A percentile compares a stretch with the other conserved stretches of the same genome.
Conservation (phyloP, 1,140 invertebrate genomes). For the Protaetia brevitarsis region DNA sequence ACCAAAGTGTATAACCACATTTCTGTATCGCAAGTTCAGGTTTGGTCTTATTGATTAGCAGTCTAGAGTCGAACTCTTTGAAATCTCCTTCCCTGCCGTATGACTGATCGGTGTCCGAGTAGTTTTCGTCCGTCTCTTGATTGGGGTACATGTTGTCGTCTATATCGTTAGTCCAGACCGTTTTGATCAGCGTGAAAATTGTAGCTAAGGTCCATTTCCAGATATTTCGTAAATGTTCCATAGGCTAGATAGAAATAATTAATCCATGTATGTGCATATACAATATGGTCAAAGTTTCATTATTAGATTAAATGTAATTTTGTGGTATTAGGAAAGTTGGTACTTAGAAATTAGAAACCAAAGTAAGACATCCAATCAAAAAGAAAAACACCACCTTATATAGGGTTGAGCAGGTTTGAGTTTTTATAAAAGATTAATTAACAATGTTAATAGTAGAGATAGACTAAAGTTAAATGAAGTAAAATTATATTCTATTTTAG, state of each 20-base stretch:
- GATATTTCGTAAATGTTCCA: conserved; percentile 44
- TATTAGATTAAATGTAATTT: no score
- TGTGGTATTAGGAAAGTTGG: no score
- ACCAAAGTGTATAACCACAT: conserved; percentile 53
- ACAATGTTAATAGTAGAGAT: no score
- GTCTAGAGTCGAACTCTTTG: conserved; percentile 54
- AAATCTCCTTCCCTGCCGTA: conserved; percentile 45
- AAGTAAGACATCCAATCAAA: no score
- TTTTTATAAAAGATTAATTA: no score
- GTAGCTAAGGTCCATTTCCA: conserved; percentile 46
- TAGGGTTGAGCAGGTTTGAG: no score
- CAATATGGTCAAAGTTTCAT: no score
- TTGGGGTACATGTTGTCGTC: conserved; percentile 42
- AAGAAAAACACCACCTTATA: no score
- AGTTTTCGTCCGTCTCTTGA: conserved; percentile 48
- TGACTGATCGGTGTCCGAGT: conserved; percentile 47
- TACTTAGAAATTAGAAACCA: no score
- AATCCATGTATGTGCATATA: no score
- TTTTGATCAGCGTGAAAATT: conserved; percentile 43
- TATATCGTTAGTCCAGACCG: conserved; percentile 37
- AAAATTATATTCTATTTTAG: no score
- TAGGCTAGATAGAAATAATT: conserved; percentile 44
- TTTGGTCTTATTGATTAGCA: conserved; percentile 72
- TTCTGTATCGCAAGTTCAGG: conserved; percentile 74
- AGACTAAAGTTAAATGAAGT: no score